These are phyloP conservation scores for Ptilodon capucinus DNA, from an alignment of 2,888 invertebrate species.

Conservation along the genomic window DNA sequence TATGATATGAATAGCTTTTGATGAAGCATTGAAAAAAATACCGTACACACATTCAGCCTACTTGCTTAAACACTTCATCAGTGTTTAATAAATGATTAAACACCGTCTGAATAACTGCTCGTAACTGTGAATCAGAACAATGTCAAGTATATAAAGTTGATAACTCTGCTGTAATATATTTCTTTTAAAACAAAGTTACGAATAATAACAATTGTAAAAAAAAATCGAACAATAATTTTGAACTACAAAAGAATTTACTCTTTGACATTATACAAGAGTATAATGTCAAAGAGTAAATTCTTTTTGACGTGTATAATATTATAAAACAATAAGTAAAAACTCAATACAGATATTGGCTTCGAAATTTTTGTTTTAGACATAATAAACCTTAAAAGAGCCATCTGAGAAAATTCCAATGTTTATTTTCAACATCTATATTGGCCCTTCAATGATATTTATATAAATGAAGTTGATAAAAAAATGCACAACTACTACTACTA, in stretches of 20 bases:
- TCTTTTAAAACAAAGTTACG: background rate
- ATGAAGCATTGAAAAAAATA: constrained; percentile 8
- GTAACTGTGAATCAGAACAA: constrained; percentile 8
- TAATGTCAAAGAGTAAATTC: too few relatives aligned
- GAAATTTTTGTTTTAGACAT: too few relatives aligned
- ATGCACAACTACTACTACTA: too few relatives aligned
- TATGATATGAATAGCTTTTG: constrained; percentile 6
- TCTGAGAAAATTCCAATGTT: background rate
- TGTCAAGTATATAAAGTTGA: constrained; percentile 7
- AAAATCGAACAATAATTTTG: too few relatives aligned
- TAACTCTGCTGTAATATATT: background rate
- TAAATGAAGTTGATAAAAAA: too few relatives aligned
- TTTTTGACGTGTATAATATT: too few relatives aligned
- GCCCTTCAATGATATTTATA: too few relatives aligned
- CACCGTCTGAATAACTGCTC: constrained; percentile 13
- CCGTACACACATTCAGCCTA: background rate
- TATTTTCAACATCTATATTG: background rate
- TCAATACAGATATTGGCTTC: background rate
- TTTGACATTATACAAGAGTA: too few relatives aligned
- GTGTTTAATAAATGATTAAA: constrained; percentile 4
- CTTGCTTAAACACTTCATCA: constrained; percentile 4
- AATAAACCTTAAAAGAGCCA: background rate
- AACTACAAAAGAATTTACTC: too few relatives aligned
- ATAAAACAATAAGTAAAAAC: background rate
- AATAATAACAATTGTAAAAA: too few relatives aligned